Evolutionary conservation across 2,113 vertebrate species (phyloP).

Genomic region (Plestiodon gilberti): DNA sequence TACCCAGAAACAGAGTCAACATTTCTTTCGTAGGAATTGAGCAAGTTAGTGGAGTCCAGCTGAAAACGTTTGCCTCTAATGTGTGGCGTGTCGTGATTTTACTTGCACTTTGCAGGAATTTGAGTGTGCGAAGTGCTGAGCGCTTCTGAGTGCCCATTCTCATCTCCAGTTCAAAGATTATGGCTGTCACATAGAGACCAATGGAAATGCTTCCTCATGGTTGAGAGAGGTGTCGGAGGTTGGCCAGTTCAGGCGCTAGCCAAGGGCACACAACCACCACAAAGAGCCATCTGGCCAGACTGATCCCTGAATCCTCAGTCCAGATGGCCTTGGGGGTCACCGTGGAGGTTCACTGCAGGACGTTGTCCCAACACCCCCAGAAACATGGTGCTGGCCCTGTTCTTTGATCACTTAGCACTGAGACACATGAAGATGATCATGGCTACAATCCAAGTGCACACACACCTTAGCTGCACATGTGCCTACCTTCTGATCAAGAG

Average conservation of each 20-base stretch:
- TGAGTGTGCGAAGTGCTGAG: not conserved
- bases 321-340: too few species aligned
- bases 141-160: not conserved
- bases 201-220: not conserved
- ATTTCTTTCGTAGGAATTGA: not conserved
- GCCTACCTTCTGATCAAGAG: too few species aligned
- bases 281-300: too few species aligned
- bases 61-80: not conserved
- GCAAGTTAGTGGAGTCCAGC: not conserved
- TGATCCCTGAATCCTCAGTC: too few species aligned
- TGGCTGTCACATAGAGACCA: too few species aligned
- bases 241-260: too few species aligned
- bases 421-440: not conserved
- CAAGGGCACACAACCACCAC: too few species aligned
- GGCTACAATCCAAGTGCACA: not conserved
- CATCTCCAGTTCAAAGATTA: not conserved
- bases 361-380: too few species aligned
- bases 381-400: not conserved
- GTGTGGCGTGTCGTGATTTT: not conserved
- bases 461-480: not conserved
- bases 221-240: too few species aligned
- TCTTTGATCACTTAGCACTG: not conserved
- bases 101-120: not conserved
- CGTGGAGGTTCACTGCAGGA: too few species aligned
- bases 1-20: conserved; percentile 52